These are phyloP conservation scores for Acronicta aceris DNA, from an alignment of 2,888 invertebrate genomes.

Conservation along the genomic window DNA sequence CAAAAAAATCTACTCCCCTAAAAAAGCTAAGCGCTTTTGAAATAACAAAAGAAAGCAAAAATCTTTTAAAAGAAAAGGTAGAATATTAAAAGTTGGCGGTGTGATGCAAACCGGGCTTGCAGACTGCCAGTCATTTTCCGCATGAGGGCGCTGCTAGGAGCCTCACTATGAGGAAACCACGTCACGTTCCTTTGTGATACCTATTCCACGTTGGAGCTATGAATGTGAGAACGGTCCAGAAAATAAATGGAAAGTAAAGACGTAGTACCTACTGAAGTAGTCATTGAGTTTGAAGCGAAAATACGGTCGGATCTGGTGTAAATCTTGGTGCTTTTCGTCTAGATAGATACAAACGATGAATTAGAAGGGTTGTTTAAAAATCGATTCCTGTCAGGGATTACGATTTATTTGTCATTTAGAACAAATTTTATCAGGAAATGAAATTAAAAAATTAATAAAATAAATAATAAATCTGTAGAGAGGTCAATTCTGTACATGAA, in stretches of 20 bases:
- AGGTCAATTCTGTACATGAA: no score
- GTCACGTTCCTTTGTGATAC: constrained; percentile 46
- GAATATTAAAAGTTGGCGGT: constrained; percentile 63
- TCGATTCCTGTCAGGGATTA: neutral
- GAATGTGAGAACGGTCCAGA: constrained; percentile 28
- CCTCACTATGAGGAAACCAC: constrained; percentile 38
- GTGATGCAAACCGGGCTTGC: constrained; percentile 33
- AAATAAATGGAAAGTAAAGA: constrained; percentile 34
- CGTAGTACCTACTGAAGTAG: constrained; percentile 10
- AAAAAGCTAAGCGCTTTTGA: constrained; percentile 27
- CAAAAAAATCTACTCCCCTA: constrained; percentile 12
- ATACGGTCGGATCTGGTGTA: neutral
- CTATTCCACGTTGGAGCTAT: constrained; percentile 44
- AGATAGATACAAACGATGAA: neutral
- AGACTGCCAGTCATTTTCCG: constrained; percentile 52
- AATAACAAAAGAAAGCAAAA: constrained; percentile 55
- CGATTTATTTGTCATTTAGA: no score
- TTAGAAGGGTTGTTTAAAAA: neutral
- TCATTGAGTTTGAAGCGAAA: constrained; percentile 9
- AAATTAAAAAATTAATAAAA: no score
- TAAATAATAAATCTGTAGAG: no score
- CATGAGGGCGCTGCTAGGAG: constrained; percentile 46
- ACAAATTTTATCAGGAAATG: no score
- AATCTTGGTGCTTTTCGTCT: neutral
- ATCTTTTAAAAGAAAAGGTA: constrained; percentile 50